phyloP scores from a whole-genome alignment of 2,888 invertebrate genomes.

The Sinelater perroti region DNA sequence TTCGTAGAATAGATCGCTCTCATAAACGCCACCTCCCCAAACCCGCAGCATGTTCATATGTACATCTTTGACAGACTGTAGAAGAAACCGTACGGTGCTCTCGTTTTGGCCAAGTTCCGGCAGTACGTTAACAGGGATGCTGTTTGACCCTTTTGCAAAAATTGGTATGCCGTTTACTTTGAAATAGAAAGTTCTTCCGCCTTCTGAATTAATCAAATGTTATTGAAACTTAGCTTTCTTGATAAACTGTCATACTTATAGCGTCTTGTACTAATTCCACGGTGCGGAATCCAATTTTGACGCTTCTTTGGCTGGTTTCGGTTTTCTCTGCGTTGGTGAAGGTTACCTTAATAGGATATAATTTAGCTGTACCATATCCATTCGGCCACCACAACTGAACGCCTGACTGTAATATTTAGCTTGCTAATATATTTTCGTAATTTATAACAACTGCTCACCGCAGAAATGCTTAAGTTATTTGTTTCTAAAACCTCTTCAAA shows the following conservation, averaged over 20 bases:
- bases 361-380: conserved; percentile 81
- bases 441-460: neutral
- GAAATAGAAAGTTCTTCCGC: conserved; percentile 85
- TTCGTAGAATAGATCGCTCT: conserved; percentile 88
- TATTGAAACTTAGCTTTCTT: no score
- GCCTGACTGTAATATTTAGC: conserved; percentile 53
- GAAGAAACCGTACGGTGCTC: conserved; percentile 69
- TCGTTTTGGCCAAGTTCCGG: conserved; percentile 74
- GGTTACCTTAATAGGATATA: conserved; percentile 74
- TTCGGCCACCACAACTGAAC: conserved; percentile 94
- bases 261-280: conserved; percentile 82
- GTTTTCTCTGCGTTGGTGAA: conserved; percentile 58
- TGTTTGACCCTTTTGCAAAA: conserved; percentile 95
- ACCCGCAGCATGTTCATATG: conserved; percentile 94
- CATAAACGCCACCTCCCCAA: conserved; percentile 98
- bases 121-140: conserved; percentile 87
- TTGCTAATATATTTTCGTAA: neutral
- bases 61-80: conserved; percentile 75
- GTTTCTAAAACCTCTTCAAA: neutral
- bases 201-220: no score
- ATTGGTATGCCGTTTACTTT: conserved; percentile 82
- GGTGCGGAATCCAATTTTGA: conserved; percentile 85
- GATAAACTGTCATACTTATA: no score
- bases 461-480: neutral
- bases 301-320: conserved; percentile 60